Conservation (phyloP, 2,888 invertebrate genomes). For the Trissolcus brochymenae region DNA sequence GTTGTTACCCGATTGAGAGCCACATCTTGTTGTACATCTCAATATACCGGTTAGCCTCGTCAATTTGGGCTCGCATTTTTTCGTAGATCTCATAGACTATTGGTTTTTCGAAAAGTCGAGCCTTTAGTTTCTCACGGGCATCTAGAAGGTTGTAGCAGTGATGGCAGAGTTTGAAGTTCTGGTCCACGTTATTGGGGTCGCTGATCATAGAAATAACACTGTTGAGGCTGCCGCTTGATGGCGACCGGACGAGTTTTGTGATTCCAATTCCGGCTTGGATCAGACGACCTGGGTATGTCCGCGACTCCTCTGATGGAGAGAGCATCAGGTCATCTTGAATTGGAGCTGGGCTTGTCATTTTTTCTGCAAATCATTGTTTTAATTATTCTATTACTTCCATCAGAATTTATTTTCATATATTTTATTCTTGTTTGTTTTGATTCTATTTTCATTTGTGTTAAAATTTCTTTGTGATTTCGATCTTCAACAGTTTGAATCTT, state of each 20-base stretch:
- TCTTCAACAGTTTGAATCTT: no score
- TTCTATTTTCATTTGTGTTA: no score
- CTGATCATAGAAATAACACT: slow-evolving; percentile 72
- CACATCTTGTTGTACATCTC: slow-evolving; percentile 81
- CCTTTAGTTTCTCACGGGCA: slow-evolving; percentile 86
- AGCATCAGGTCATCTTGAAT: slow-evolving; percentile 71
- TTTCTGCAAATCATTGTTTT: slow-evolving; percentile 76
- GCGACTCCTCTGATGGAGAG: slow-evolving; percentile 67
- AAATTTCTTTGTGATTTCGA: no score
- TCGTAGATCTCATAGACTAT: slow-evolving; percentile 89
- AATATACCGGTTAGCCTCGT: slow-evolving; percentile 80
- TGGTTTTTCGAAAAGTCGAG: slow-evolving; percentile 88
- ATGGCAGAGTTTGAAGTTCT: slow-evolving; percentile 83
- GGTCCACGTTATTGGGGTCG: slow-evolving; percentile 75
- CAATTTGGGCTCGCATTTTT: slow-evolving; percentile 86
- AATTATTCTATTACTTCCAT: no score
- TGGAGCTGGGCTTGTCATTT: slow-evolving; percentile 79
- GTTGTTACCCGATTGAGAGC: slow-evolving; percentile 78
- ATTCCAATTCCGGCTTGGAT: slow-evolving; percentile 71
- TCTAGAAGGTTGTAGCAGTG: slow-evolving; percentile 90
- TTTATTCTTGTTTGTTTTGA: no score
- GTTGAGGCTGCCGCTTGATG: slow-evolving; percentile 78
- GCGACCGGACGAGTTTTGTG: slow-evolving; percentile 71
- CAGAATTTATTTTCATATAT: no score
- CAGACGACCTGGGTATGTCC: slow-evolving; percentile 65